A percentile compares a stretch with the other conserved stretches of the same genome.
Conservation (phyloP, 2,797 vertebrate species). For the Gallinago stenura region DNA sequence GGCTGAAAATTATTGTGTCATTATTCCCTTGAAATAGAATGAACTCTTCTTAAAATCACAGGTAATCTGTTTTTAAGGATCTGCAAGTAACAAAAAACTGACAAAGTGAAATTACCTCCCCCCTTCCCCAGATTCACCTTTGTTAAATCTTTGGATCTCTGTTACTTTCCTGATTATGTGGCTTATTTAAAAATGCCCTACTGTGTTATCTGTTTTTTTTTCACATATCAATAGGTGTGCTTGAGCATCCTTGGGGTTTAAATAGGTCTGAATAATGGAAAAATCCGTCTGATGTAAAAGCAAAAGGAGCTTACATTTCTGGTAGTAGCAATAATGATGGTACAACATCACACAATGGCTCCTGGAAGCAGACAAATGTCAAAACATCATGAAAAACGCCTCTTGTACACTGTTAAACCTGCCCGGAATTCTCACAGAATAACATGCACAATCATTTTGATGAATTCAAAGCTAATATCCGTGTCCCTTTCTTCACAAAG, state of each 20-base stretch:
- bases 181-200: slow-evolving; percentile 48
- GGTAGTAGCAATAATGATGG: slow-evolving; percentile 30
- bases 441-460: neutral
- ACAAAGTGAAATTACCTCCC: neutral
- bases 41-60: slow-evolving; percentile 33
- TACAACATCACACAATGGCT: slow-evolving; percentile 37
- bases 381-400: slow-evolving; percentile 51
- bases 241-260: slow-evolving; percentile 8
- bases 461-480: slow-evolving; percentile 31
- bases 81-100: slow-evolving; percentile 7
- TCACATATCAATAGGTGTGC: neutral
- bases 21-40: slow-evolving; percentile 16
- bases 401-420: neutral
- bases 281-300: slow-evolving; percentile 27
- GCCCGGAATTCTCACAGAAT: neutral
- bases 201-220: slow-evolving; percentile 57
- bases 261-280: slow-evolving; percentile 9
- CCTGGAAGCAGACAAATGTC: slow-evolving; percentile 53
- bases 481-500: neutral
- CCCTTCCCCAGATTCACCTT: neutral
- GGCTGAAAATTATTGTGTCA: slow-evolving; percentile 50
- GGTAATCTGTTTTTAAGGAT: slow-evolving; percentile 2
- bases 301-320: slow-evolving; percentile 25
- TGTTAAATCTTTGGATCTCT: slow-evolving; percentile 18
- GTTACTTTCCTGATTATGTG: neutral